These are phyloP conservation scores for Eristalis arbustorum DNA, from an alignment of 2,888 invertebrate genomes.

Conservation along the genomic window DNA sequence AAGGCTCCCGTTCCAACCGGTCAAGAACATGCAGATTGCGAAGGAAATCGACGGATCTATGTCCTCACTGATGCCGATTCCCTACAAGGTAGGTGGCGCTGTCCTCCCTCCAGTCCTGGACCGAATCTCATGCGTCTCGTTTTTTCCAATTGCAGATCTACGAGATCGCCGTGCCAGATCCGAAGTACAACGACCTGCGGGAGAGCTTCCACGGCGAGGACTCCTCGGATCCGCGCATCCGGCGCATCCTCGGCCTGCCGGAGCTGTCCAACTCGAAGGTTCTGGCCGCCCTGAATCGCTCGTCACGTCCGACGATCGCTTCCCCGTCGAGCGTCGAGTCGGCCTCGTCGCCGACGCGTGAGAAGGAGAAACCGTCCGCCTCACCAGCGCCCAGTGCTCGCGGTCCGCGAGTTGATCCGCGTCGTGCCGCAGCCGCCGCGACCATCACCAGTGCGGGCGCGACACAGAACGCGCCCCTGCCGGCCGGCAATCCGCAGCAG, in stretches of 20 bases:
- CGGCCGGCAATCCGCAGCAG: conserved; percentile 75
- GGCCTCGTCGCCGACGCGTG: conserved; percentile 49
- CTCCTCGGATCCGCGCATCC: conserved; percentile 87
- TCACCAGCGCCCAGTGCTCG: conserved; percentile 7
- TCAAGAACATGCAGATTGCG: conserved; percentile 90
- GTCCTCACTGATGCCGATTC: conserved; percentile 87
- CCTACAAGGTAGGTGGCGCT: conserved; percentile 82
- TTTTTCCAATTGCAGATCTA: conserved; percentile 73
- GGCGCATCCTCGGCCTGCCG: conserved; percentile 85
- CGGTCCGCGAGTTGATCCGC: conserved; percentile 76
- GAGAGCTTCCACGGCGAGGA: conserved; percentile 86
- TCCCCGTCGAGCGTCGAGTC: conserved; percentile 66
- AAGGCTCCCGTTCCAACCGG: conserved; percentile 89
- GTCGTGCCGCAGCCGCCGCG: conserved; percentile 73
- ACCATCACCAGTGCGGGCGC: conserved; percentile 9
- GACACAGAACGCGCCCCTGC: conserved; percentile 20
- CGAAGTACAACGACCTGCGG: conserved; percentile 88
- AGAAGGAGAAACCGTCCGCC: conserved; percentile 38
- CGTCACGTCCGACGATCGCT: conserved; percentile 66
- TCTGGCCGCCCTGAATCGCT: conserved; percentile 40
- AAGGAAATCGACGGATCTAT: conserved; percentile 93
- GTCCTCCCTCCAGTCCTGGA: too few species aligned
- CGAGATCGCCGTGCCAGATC: conserved; percentile 85
- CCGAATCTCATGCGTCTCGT: too few species aligned
- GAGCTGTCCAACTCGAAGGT: conserved; percentile 76